Conservation (phyloP, 2,797 vertebrate species). For the Atherinosoma microstoma region DNA sequence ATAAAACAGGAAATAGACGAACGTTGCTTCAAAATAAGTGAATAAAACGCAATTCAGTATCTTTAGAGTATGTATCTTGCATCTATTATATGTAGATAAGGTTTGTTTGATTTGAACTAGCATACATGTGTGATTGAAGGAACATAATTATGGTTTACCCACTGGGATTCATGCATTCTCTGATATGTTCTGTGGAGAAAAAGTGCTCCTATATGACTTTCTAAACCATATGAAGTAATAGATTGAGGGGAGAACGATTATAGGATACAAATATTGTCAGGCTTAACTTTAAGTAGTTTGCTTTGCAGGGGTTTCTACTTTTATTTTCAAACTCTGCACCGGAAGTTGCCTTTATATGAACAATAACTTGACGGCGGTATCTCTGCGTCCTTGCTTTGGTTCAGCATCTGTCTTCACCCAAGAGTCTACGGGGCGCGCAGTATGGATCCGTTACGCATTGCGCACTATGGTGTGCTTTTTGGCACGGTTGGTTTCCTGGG, state of each 20-base stretch:
- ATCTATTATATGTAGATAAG: neutral
- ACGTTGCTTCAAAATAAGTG: slow-evolving; percentile 30
- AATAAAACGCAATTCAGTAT: neutral
- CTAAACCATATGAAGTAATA: neutral
- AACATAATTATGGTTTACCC: neutral
- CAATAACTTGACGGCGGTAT: neutral
- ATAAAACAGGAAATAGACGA: neutral
- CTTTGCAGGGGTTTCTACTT: neutral
- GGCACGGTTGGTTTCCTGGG: slow-evolving; percentile 50
- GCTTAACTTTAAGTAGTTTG: neutral
- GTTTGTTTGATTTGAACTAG: neutral
- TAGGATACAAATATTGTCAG: neutral
- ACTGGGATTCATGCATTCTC: neutral
- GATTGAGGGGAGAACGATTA: neutral
- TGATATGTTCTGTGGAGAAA: neutral
- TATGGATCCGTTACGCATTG: slow-evolving; percentile 76
- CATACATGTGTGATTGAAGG: neutral
- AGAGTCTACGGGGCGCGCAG: slow-evolving; percentile 60
- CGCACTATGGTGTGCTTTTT: slow-evolving; percentile 57
- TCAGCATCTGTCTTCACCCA: slow-evolving; percentile 68
- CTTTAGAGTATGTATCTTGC: neutral
- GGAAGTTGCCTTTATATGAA: neutral
- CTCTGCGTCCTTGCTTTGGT: slow-evolving; percentile 8
- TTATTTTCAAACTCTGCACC: slow-evolving; percentile 50
- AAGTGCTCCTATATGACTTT: neutral